Evolutionary conservation across 2,113 vertebrate genomes (phyloP), one percentile per base, ranked within the genome.

Genomic region (Paratilapia polleni): DNA sequence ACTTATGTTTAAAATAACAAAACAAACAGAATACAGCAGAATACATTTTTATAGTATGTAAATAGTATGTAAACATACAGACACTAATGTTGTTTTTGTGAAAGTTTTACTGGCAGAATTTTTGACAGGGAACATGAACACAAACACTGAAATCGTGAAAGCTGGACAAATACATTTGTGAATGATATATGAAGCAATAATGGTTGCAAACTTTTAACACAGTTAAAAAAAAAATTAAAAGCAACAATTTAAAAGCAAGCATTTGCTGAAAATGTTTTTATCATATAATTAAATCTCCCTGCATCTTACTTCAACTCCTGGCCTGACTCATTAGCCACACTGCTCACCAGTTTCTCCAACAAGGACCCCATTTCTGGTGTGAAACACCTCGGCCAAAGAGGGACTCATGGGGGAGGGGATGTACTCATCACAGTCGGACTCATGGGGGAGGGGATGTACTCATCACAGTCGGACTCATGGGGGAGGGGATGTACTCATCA

Each of bases 291-390:
- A 11, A 68, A 8, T 47, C 63, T 28, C 19, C 5, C 0, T 52
- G 12, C 7, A 13, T 60, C 13, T 38, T 4, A 54, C 1, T 31
- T 56, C 56, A 57, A 20, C 2, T 19, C 8, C 22, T 1, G 36
- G 8, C 0, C 24, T 34, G 43, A 85, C 1, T 60, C 3, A 62
- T 6, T 77, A 36, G n/a, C 15, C 6, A 38, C 13, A 26, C 2
- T 31, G 15, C 22, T 24, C 52, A 12, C 24, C 20, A 1, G 26
- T 4, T 1, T 90, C 74, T 83, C 87, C 87, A 43, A n/a, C 20
- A 3, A 95, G 82, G 41, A 94, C 52, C 5, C 92, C 92, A 1
- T 94, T 94, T 70, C 93, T 92, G 73, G 75, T 91, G 66, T 90
- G 47, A 79, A 93, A 95, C 64, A 68, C 77, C 8, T 90, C 36